These are phyloP conservation scores for Brachirus orientalis DNA, from an alignment of 2,113 vertebrate genomes.

Conservation along the genomic window DNA sequence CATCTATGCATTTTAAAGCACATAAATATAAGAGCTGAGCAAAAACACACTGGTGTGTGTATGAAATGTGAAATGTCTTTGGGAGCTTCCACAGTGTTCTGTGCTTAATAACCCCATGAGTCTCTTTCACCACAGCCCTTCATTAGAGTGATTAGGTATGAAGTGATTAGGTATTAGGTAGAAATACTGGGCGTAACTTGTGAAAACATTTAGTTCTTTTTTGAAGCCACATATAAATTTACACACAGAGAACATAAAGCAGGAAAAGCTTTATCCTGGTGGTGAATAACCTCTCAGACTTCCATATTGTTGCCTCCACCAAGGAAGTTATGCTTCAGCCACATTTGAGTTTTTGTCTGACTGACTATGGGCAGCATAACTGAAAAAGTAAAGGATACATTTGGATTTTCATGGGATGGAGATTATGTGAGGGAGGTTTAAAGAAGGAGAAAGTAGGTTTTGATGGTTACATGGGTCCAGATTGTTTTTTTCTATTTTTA, in stretches of 20 bases:
- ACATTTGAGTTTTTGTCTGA: not conserved
- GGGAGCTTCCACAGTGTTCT: conserved; percentile 41
- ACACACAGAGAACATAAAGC: conserved; percentile 1
- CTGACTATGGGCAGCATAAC: too few species aligned
- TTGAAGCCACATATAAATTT: conserved; percentile 15
- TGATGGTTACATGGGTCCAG: not conserved
- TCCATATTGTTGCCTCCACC: not conserved
- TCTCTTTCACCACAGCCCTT: not conserved
- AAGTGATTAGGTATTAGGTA: conserved; percentile 3
- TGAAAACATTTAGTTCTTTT: conserved; percentile 9
- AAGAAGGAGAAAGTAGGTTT: not conserved
- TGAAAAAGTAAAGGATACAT: not conserved
- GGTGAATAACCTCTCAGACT: conserved; percentile 3
- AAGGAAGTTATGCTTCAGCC: not conserved
- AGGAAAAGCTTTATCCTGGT: conserved; percentile 3
- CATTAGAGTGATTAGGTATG: not conserved
- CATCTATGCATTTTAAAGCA: conserved; percentile 7
- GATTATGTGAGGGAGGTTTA: too few species aligned
- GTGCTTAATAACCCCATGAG: conserved; percentile 1
- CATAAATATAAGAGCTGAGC: conserved; percentile 3
- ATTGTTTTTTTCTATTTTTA: too few species aligned
- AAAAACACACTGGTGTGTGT: conserved; percentile 5
- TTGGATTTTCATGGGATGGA: not conserved
- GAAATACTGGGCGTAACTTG: not conserved
- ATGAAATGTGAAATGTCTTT: conserved; percentile 12